Evolutionary conservation across 2,797 vertebrate genomes (phyloP), one percentile per base, ranked within the genome.

Genomic region (Coreius guichenoti): DNA sequence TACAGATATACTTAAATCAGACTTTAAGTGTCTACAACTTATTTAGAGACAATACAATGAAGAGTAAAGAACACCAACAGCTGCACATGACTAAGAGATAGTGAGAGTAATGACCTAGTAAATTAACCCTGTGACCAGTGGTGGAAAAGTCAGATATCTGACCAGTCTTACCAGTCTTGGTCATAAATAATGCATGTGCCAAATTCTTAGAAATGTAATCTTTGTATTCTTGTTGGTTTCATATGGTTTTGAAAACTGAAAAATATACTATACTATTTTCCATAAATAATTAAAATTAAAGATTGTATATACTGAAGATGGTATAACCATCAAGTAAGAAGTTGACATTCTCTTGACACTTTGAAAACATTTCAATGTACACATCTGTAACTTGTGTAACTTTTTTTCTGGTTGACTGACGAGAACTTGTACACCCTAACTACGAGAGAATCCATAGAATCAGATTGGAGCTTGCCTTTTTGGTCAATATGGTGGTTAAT

Each of bases 81-180:
- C 76, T 45, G 36, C 56, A 29, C 39, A 63, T 26, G n/a, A 65
- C 76, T 11, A 79, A 47, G 39, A 8, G 36, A 79, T n/a, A 58
- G 26, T 39, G 51, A 58, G n/a, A 8, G 76, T 65, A 79, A 65
- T 65, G 76, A 65, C 58, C 58, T 45, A 21, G 21, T n/a, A 70
- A 70, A 70, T 43, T 1, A 39, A 70, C 58, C n/a, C 58, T 26
- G n/a, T 61, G 58, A 33, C 33, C 21, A 43, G 39, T 23, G 21
- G 5, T 70, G 23, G 68, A 70, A 70, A 21, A 70, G 36, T 45
- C 36, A 70, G 12, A 70, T n/a, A 70, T 29, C 26, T 29, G 12
- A 29, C 26, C 12, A 13, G 33, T 13, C 23, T 45, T 70, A 45
- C 63, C 23, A 29, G 58, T 63, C 58, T 49, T 49, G 16, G 58